Percentiles rank a stretch among this genome's conserved stretches.
phyloP scores from a whole-genome alignment of 1,140 invertebrate species.

The Solenopsis invicta region DNA sequence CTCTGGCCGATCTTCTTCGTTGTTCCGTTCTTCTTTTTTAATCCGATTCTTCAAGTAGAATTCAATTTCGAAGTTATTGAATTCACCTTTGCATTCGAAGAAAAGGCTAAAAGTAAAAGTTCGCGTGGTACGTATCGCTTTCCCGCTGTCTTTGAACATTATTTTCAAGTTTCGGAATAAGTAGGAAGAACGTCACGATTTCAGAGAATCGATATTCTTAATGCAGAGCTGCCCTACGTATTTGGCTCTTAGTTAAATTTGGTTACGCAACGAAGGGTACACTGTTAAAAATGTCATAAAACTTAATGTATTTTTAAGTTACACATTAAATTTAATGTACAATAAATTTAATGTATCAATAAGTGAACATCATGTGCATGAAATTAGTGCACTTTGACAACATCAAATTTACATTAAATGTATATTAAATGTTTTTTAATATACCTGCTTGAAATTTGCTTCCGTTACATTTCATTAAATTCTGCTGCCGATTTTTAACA shows the following conservation, averaged over 20 bases:
- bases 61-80: background rate
- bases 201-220: constrained; percentile 40
- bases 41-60: background rate
- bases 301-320: too few species aligned
- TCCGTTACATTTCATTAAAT: too few species aligned
- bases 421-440: too few species aligned
- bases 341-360: too few species aligned
- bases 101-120: background rate
- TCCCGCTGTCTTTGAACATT: background rate
- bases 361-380: too few species aligned
- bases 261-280: background rate
- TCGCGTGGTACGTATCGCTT: background rate
- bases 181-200: constrained; percentile 25
- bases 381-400: too few species aligned
- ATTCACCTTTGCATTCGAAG: background rate
- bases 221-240: background rate
- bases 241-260: background rate
- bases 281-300: too few species aligned
- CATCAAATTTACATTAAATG: too few species aligned
- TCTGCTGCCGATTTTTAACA: too few species aligned
- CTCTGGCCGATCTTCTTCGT: background rate
- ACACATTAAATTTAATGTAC: too few species aligned
- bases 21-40: background rate
- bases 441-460: too few species aligned
- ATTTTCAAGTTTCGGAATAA: background rate